Conservation (phyloP, 2,113 vertebrate species). For the sheep (Ovis aries) region ARS-UI_Ramb_v3.0 NC_056059.1:40964501-40965000, state of each 20-base stretch:
- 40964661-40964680: not conserved
- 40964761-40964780: not conserved
- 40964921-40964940: not conserved
- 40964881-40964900: not conserved
- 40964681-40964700: slow-evolving; percentile 23
- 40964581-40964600: not conserved
- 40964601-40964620: not conserved
- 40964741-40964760: not conserved
- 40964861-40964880: not conserved
- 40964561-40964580: not conserved
- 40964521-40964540: not conserved
- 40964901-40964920: not conserved
- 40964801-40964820: not conserved
- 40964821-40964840: not conserved
- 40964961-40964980: not conserved
- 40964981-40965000: not conserved
- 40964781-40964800: not conserved
- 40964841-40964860: not conserved
- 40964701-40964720: not conserved
- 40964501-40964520: not conserved
- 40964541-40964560: not conserved
- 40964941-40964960: not conserved
- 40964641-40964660: not conserved
- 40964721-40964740: not conserved
- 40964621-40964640: not conserved